Conservation (phyloP, 37 sponge, comb jelly and placozoan genomes). For the Sycon ciliatum region DNA sequence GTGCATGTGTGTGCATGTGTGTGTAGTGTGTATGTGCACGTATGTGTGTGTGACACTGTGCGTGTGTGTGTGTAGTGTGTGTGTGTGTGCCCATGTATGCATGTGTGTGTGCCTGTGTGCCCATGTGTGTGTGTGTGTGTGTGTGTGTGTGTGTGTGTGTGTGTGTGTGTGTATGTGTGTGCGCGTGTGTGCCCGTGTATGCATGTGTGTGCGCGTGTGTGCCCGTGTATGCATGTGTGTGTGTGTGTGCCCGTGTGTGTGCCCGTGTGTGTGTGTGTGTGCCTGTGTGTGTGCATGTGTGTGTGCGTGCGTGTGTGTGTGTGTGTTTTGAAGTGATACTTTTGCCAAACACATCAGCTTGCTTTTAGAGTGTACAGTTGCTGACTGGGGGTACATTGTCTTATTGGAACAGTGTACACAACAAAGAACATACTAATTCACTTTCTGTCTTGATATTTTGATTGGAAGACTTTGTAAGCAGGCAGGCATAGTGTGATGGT, state of each 20-base stretch:
- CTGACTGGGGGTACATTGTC: too few species aligned
- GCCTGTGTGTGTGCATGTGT: conserved; percentile 10
- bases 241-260: conserved; percentile 20
- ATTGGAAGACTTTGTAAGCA: too few species aligned
- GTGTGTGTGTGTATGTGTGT: neutral
- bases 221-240: conserved; percentile 1
- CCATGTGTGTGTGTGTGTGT: conserved; percentile 14
- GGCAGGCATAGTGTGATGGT: too few species aligned
- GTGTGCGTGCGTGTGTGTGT: neutral
- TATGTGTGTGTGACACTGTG: conserved; percentile 5
- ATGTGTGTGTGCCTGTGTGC: conserved; percentile 35
- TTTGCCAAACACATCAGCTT: neutral
- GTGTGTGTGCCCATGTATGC: conserved; percentile 9
- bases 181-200: neutral
- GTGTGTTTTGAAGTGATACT: neutral
- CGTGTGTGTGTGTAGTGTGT: neutral
- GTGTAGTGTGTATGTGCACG: conserved; percentile 10
- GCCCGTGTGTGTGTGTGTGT: conserved; percentile 12
- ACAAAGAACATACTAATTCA: too few species aligned
- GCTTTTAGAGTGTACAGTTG: neutral
- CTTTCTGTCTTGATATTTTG: too few species aligned
- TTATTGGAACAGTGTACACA: too few species aligned
- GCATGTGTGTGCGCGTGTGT: conserved; percentile 20
- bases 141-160: neutral
- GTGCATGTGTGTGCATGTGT: neutral